Evolutionary conservation across 2,888 invertebrate genomes (phyloP).

Genomic region (Psylliodes chrysocephalus): DNA sequence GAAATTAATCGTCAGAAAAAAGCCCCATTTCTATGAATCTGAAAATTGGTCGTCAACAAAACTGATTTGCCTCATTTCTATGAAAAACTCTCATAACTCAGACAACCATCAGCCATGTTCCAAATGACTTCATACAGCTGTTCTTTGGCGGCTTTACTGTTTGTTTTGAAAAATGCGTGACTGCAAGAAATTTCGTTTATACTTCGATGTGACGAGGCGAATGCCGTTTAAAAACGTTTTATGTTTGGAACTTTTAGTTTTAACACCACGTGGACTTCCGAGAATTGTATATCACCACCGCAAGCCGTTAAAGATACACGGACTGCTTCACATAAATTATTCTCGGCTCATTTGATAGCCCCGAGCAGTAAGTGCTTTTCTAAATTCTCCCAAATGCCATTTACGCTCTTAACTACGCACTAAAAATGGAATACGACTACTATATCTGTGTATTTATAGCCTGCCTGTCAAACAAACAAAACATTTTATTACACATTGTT

Average conservation of each 20-base stretch:
- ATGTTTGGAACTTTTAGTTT: slow-evolving; percentile 60
- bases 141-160: slow-evolving; percentile 52
- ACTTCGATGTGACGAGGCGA: slow-evolving; percentile 54
- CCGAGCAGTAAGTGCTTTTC: slow-evolving; percentile 58
- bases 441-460: slow-evolving; percentile 44
- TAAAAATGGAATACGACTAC: slow-evolving; percentile 49
- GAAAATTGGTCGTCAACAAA: no score
- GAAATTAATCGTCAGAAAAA: no score
- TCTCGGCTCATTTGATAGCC: slow-evolving; percentile 58
- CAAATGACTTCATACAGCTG: slow-evolving; percentile 50
- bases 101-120: background rate
- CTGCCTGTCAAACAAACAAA: slow-evolving; percentile 42
- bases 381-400: slow-evolving; percentile 59
- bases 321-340: slow-evolving; percentile 62
- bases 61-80: no score
- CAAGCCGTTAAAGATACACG: slow-evolving; percentile 61
- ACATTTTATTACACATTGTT: slow-evolving; percentile 39
- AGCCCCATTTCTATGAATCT: no score
- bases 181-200: slow-evolving; percentile 59
- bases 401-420: slow-evolving; percentile 47
- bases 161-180: slow-evolving; percentile 61
- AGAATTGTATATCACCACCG: slow-evolving; percentile 59
- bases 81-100: no score
- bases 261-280: slow-evolving; percentile 62
- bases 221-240: slow-evolving; percentile 58